Evolutionary conservation across 2,113 vertebrate species (phyloP), one percentile per base, ranked within the genome.

Genomic region (Salvelinus fontinalis): DNA sequence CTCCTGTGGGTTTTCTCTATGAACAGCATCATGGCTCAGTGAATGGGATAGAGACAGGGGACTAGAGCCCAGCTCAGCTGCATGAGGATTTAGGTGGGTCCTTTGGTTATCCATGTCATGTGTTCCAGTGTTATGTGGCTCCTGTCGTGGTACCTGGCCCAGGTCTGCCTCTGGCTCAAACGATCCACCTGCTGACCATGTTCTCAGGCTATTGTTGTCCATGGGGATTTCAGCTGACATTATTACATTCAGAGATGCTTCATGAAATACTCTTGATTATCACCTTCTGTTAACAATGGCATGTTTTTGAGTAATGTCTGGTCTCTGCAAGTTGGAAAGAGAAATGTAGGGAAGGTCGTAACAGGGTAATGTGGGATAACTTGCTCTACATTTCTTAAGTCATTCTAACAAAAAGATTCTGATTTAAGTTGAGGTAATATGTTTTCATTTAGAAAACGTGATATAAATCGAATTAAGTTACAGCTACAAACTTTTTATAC

Each of bases 161-260:
- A 18, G 51, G 51, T 73, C 71, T 31, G 20, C 16, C 57, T 1
- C 54, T 18, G 4, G 16, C 26, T 73, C 29, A 34, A 29, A 62
- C 27, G 57, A 11, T 29, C 27, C 12, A 14, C 57, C 57, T 39
- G 57, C 27, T 20, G 26, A 26, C 72, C 72, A 74, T 44, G 62
- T 22, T 44, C 22, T 65, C n/a, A 39, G 62, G 72, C 29, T 44
- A 24, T 34, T 74, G n/a, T 74, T 74, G 62, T 74, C 72, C 18
- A 48, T 34, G 13, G 72, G 11, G 48, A 74, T 74, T 18, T 74
- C 72, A 13, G 59, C 72, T 16, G 72, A 74, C 72, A 65, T 74
- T 74, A 65, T 57, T 74, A 68, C 31, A 24, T 7, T 44, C 11
- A 26, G 59, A 39, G 31, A 24, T 18, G 59, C 4, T 60, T 31